Evolutionary conservation across 2,888 invertebrate genomes (phyloP), one percentile per base, ranked within the genome.

Genomic region (Thymelicus acteon): DNA sequence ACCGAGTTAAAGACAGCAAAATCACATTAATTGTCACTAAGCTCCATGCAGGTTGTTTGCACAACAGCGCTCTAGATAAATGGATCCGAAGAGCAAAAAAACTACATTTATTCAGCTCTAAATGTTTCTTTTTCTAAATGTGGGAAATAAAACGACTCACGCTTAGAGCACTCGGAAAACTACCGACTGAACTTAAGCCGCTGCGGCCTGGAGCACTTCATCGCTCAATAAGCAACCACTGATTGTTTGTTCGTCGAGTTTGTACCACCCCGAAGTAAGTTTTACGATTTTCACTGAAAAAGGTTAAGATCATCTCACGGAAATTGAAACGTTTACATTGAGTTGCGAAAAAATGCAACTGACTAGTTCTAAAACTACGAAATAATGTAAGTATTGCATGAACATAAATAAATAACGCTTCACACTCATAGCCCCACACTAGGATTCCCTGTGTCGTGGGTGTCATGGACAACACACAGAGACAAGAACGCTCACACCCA

Each of bases 121-220:
- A 65, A 65, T 57, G 44, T 15, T 15, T 65, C 52, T 64, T 52
- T 65, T 57, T 44, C 65, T 57, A 12, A 24, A 57, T 57, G 65
- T 15, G 44, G 57, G 44, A 19, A 57, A 64, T 39, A 52, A 65
- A 65, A 44, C 57, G 54, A 54, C 54, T 65, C 54, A 44, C 54
- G 40, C 12, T 65, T 57, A 65, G 44, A 44, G 65, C 40, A 57
- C 65, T 65, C 44, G 57, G 40, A 24, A 62, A 64, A 57, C 15
- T 44, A 7, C 44, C 52, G 65, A 44, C 40, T 65, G 44, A 54
- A 54, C 15, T 65, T 65, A 24, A 44, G 65, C 65, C 65, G 40
- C 64, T 24, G 52, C 19, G 57, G 54, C 15, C 44, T 57, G 54
- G 24, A 65, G 65, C 13, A 44, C 65, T n/a, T 52, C 57, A 24